A percentile compares a stretch with the other conserved stretches of the same genome.
Conservation (phyloP, 2,113 vertebrate species). For the Neotragus moschatus region DNA sequence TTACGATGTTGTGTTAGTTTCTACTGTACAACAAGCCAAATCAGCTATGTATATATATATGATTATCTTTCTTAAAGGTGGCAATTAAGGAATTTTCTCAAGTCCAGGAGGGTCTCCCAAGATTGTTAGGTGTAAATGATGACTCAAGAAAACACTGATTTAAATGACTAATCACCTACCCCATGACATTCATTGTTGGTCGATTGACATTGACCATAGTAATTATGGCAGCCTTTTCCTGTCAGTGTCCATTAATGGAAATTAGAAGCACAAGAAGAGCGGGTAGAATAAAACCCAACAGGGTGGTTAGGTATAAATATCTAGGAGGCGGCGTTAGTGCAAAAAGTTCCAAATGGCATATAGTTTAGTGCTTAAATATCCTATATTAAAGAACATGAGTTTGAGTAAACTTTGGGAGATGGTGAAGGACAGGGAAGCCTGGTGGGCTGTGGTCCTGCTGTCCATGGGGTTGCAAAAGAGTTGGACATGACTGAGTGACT, state of each 20-base stretch:
- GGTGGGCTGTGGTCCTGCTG: background rate
- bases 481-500: background rate
- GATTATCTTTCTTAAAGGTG: background rate
- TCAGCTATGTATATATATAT: background rate
- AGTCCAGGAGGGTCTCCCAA: background rate
- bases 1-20: background rate
- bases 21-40: background rate
- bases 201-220: background rate
- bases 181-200: background rate
- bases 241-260: background rate
- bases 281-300: background rate
- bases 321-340: background rate
- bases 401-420: background rate
- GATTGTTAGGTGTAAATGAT: background rate
- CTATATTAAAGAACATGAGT: background rate
- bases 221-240: background rate
- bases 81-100: background rate
- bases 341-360: background rate
- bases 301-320: background rate
- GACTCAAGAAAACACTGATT: background rate
- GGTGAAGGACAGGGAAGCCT: background rate
- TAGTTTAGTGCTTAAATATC: background rate
- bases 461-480: background rate
- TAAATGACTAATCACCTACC: background rate
- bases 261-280: background rate